These are phyloP conservation scores for Standfussiana lucernea DNA, from an alignment of 2,888 invertebrate genomes.

Conservation along the genomic window DNA sequence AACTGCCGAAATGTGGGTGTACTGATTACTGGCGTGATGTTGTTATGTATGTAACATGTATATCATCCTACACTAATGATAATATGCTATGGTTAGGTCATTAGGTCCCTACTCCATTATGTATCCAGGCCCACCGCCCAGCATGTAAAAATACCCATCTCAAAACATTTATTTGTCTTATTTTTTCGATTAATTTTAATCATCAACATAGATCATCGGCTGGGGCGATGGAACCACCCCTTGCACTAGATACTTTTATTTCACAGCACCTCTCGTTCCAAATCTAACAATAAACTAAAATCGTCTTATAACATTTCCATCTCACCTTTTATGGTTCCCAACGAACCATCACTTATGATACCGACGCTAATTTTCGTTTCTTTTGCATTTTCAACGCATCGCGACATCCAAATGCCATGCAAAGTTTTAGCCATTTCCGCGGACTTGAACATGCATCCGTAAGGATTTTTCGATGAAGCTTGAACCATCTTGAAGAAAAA, in stretches of 20 bases:
- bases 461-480: slow-evolving; percentile 77
- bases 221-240: neutral
- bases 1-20: too few relatives aligned
- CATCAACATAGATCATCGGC: neutral
- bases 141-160: neutral
- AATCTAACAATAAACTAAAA: neutral
- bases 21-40: too few relatives aligned
- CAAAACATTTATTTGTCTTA: neutral
- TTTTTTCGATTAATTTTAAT: neutral
- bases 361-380: slow-evolving; percentile 77
- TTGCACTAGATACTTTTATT: neutral
- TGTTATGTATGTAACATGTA: too few relatives aligned
- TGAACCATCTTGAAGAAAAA: slow-evolving; percentile 33
- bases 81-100: neutral
- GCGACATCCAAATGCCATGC: slow-evolving; percentile 77
- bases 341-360: slow-evolving; percentile 84
- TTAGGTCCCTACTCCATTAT: neutral
- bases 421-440: slow-evolving; percentile 77
- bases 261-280: neutral
- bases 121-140: neutral
- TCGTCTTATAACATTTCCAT: neutral
- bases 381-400: slow-evolving; percentile 61
- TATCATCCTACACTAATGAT: neutral
- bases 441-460: slow-evolving; percentile 82
- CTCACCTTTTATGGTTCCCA: slow-evolving; percentile 83